Percentiles rank a stretch among this genome's conserved stretches.
Evolutionary conservation across 92 coral and sea anemone species (phyloP).

Genomic region (Epizoanthus scotinus): DNA sequence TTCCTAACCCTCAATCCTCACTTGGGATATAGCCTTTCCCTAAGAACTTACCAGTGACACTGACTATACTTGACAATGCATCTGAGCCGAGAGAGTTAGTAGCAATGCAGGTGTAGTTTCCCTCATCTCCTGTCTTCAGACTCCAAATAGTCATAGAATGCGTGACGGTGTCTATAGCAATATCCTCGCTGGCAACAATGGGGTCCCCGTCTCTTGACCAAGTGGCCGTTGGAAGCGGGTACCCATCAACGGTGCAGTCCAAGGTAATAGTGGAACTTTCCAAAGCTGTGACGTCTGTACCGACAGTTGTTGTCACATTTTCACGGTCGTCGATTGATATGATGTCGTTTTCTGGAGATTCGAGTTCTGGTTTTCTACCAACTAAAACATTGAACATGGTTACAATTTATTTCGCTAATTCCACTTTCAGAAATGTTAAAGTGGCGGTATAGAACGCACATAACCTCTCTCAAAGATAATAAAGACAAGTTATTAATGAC

Average conservation of each 20-base stretch:
- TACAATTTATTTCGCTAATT: not conserved
- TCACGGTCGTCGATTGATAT: constrained; percentile 32
- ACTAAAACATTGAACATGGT: not conserved
- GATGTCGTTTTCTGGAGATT: constrained; percentile 26
- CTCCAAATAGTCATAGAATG: constrained; percentile 1
- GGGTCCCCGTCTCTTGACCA: constrained; percentile 15
- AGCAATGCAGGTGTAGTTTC: constrained; percentile 19
- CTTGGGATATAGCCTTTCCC: too few species aligned
- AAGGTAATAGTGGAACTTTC: constrained; percentile 22
- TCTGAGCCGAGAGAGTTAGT: constrained; percentile 17
- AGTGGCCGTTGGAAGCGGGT: constrained; percentile 5
- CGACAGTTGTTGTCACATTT: constrained; percentile 62
- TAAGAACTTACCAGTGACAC: constrained; percentile 17
- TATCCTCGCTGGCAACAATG: not conserved
- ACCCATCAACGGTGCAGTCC: constrained; percentile 15
- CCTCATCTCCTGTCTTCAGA: constrained; percentile 11
- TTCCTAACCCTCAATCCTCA: not conserved
- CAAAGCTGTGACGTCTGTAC: constrained; percentile 39
- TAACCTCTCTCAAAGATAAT: too few species aligned
- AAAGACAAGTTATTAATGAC: too few species aligned
- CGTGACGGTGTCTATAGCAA: not conserved
- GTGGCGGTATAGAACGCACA: too few species aligned
- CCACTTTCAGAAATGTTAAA: not conserved
- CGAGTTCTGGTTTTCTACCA: constrained; percentile 25
- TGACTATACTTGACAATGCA: not conserved